Base-by-base conservation (phyloP, 1,140 invertebrate genomes). In the Diabrotica virgifera region DNA sequence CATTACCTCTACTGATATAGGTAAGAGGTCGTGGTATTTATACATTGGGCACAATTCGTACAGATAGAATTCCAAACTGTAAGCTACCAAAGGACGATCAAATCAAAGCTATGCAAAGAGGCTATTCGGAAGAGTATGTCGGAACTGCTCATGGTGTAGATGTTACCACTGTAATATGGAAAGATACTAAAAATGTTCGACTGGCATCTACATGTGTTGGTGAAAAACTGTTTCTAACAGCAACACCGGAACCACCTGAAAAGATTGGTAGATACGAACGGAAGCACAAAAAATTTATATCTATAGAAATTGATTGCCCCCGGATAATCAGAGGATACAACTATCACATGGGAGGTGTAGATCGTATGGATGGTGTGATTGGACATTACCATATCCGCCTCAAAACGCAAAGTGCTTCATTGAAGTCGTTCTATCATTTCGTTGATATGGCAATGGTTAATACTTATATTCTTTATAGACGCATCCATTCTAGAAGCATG, bases 101-200 rank as follows among this genome's bases (percentile, higher is more conserved):
- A 7, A 6, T 52, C 6, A 52, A 6, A 7, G n/a, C 5, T 7
- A n/a, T 5, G 5, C 52, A 5, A 6, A 5, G 52, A 6, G 52
- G 52, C n/a, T 6, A 52, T 6, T 51, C 11, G 59, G 36, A 54
- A 14, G 64, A 52, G 36, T 36, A 51, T 61, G 59, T 66, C 7
- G 63, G 58, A 13, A 51, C 10, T 5, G 40, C 57, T 40, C 46
- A 54, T 54, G 70, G 62, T 54, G n/a, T 68, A 7, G 64, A 67
- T 14, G 40, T 73, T 7, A 60, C 63, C n/a, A 52, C 52, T 62
- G 59, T 73, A 52, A 12, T 63, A 64, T 70, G 68, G 68, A 70
- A 64, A 68, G 68, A 70, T 50, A 70, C 67, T 51, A 70, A 70
- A 56, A n/a, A 12, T 59, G 68, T 70, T 5, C 62, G 24, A 37